These are phyloP conservation scores for Drosophila rhopaloa DNA, from an alignment of 1,140 invertebrate genomes.

Conservation along the genomic window DNA sequence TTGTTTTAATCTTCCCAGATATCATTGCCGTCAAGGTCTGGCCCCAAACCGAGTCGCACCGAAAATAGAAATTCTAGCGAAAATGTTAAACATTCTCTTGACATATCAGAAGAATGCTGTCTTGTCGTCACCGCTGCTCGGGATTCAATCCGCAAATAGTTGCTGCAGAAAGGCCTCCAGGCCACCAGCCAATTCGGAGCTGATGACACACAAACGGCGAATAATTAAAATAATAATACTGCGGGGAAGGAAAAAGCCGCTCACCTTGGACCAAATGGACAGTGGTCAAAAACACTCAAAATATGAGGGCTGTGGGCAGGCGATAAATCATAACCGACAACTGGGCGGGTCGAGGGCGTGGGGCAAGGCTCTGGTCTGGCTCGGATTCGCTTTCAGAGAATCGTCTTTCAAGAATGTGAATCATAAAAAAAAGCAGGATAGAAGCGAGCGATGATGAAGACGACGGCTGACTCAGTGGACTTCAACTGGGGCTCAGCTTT, in stretches of 20 bases:
- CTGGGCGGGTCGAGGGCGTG: conserved; percentile 38
- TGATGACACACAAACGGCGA: conserved; percentile 49
- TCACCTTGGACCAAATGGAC: conserved; percentile 67
- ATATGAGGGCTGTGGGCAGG: conserved; percentile 28
- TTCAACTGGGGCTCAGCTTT: conserved; percentile 59
- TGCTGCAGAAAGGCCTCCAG: conserved; percentile 53
- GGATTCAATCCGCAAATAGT: conserved; percentile 44
- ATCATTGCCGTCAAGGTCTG: conserved; percentile 27
- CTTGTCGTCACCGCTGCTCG: conserved; percentile 38
- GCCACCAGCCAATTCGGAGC: conserved; percentile 14
- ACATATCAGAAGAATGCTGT: conserved; percentile 70
- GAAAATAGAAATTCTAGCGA: conserved; percentile 73
- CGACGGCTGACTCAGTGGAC: conserved; percentile 21
- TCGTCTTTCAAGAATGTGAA: conserved; percentile 68
- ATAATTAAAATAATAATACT: conserved; percentile 24
- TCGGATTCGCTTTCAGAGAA: conserved; percentile 67
- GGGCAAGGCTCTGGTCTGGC: conserved; percentile 13
- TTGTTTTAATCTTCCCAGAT: conserved; percentile 5
- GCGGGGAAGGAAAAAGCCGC: conserved; percentile 37
- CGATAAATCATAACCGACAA: conserved; percentile 61
- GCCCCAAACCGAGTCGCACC: conserved; percentile 16
- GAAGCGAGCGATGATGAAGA: conserved; percentile 24
- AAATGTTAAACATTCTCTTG: conserved; percentile 75
- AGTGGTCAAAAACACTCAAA: conserved; percentile 30
- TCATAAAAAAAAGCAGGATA: conserved; percentile 39